Evolutionary conservation across 2,113 vertebrate species (phyloP).

Genomic region (Lepisosteus osseus): DNA sequence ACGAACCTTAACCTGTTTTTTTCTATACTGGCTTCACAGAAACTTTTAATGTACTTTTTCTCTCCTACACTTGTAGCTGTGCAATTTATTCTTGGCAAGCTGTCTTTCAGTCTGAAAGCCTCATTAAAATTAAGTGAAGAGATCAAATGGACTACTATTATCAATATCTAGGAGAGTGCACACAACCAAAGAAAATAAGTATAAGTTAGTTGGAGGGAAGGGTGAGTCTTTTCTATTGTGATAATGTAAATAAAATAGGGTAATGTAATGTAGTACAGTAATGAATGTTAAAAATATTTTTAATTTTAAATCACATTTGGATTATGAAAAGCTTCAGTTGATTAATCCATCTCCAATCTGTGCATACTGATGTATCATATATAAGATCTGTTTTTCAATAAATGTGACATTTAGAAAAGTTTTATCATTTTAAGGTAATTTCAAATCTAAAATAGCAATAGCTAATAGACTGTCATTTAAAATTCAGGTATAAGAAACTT

Average conservation of each 20-base stretch:
- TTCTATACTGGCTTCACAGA: not conserved
- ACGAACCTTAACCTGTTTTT: not conserved
- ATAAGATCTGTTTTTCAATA: not conserved
- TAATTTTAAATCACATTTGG: not conserved
- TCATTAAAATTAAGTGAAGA: conserved; percentile 19
- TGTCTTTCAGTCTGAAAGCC: conserved; percentile 3
- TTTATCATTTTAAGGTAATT: not conserved
- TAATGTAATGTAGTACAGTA: not conserved
- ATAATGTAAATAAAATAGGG: not conserved
- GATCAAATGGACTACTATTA: not conserved
- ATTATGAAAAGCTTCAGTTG: not conserved
- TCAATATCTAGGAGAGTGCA: not conserved
- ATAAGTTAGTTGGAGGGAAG: not conserved
- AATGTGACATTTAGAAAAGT: not conserved
- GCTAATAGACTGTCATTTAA: not conserved
- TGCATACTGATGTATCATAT: not conserved
- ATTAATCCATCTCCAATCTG: not conserved
- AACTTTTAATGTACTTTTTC: conserved; percentile 13
- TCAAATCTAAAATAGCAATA: not conserved
- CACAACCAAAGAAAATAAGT: not conserved
- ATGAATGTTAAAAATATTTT: not conserved
- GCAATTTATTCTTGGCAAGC: not conserved
- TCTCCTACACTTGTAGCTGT: not conserved
- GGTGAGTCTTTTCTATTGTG: not conserved
- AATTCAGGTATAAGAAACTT: not conserved